A percentile compares a stretch with the other conserved stretches of the same genome.
These are phyloP conservation scores for Corythoichthys haematopterus DNA, from an alignment of 2,113 vertebrate genomes.

Conservation along the genomic window DNA sequence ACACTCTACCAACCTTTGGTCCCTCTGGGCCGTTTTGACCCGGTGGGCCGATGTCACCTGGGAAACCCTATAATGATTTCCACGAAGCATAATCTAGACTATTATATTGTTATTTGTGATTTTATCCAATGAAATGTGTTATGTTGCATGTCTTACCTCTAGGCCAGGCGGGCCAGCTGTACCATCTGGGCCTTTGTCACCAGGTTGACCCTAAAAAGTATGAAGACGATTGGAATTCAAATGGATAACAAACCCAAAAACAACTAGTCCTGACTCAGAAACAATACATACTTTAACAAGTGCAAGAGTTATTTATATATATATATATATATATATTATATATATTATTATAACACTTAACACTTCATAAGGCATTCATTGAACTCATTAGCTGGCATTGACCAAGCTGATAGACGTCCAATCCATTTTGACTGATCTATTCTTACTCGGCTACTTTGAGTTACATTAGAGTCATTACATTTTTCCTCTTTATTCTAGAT, in stretches of 20 bases:
- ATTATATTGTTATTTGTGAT: background rate
- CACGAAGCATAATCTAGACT: background rate
- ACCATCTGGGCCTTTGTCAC: constrained; percentile 83
- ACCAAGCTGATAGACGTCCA: too few species aligned
- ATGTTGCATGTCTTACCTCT: constrained; percentile 73
- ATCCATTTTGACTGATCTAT: too few species aligned
- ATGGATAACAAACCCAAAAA: background rate
- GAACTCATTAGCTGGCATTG: too few species aligned
- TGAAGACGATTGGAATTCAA: background rate
- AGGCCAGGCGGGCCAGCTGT: constrained; percentile 81
- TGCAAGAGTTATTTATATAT: too few species aligned
- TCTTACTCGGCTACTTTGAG: too few species aligned
- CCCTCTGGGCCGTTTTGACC: constrained; percentile 91
- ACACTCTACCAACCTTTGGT: constrained; percentile 77
- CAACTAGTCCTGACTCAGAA: background rate
- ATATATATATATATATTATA: too few species aligned
- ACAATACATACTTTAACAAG: too few species aligned
- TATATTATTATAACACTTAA: too few species aligned
- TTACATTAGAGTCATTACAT: too few species aligned
- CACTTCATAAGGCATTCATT: too few species aligned
- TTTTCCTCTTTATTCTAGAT: too few species aligned
- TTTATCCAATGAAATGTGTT: background rate
- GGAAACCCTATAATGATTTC: constrained; percentile 79
- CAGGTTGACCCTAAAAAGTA: constrained; percentile 77
- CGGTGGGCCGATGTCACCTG: constrained; percentile 90